These are phyloP conservation scores for Saimiri boliviensis DNA, from an alignment of 2,113 vertebrate species.

Conservation along the genomic window DNA sequence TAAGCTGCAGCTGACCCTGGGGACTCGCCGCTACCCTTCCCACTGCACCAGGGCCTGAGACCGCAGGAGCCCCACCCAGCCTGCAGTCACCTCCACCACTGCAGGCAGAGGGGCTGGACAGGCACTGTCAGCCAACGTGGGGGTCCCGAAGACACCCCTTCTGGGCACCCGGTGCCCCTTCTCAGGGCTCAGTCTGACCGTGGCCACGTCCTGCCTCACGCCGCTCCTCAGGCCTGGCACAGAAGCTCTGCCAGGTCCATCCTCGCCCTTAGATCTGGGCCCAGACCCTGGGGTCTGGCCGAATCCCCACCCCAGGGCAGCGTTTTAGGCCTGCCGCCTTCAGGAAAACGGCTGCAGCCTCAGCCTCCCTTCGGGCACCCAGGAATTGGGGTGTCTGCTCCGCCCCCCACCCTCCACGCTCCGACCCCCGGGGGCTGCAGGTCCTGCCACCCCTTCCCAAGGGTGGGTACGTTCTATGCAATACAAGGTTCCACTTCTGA, in stretches of 20 bases:
- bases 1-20: background rate
- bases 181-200: slow-evolving; percentile 71
- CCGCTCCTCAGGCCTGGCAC: background rate
- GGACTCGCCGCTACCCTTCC: background rate
- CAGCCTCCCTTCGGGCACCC: background rate
- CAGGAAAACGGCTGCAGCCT: slow-evolving; percentile 28
- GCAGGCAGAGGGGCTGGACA: background rate
- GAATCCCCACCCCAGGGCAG: background rate
- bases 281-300: background rate
- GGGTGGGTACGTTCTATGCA: slow-evolving; percentile 71
- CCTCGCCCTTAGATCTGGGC: background rate
- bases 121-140: background rate
- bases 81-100: background rate
- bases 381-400: background rate
- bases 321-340: background rate
- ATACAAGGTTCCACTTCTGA: slow-evolving; percentile 39
- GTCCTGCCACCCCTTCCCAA: background rate
- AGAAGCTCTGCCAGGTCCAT: background rate
- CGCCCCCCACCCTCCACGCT: background rate
- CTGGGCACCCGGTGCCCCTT: slow-evolving; percentile 52
- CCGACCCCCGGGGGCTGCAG: background rate
- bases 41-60: background rate
- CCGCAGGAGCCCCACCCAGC: background rate
- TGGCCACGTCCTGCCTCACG: background rate
- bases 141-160: background rate